Conservation (phyloP, 1,140 invertebrate genomes). For the Kradibia gibbosae region DNA sequence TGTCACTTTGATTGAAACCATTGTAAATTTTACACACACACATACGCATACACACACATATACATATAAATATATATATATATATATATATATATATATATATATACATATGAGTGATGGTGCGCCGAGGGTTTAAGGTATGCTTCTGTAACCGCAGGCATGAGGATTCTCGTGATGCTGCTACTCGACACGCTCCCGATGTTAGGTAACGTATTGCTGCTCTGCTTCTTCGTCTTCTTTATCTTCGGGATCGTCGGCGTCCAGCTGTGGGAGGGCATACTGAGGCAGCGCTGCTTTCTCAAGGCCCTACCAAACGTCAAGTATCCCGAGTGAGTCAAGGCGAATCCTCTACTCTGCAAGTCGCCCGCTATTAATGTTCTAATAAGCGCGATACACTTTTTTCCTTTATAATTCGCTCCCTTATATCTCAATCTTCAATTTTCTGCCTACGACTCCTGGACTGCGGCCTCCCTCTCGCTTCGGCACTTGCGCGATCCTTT, state of each 20-base stretch:
- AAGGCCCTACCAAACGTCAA: constrained; percentile 78
- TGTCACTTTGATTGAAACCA: constrained; percentile 44
- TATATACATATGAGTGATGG: not conserved
- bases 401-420: not conserved
- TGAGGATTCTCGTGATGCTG: constrained; percentile 98
- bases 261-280: constrained; percentile 98
- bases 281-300: constrained; percentile 94
- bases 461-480: not conserved
- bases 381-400: not conserved
- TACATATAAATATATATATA: not conserved
- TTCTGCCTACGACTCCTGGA: not conserved
- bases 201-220: constrained; percentile 97
- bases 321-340: constrained; percentile 81
- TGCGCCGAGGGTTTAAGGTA: not conserved
- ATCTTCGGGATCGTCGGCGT: constrained; percentile 99
- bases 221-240: constrained; percentile 99
- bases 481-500: not conserved
- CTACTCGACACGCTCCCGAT: constrained; percentile 99
- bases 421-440: not conserved
- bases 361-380: not conserved
- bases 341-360: not conserved
- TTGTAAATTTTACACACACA: constrained; percentile 1
- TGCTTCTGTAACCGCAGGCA: constrained; percentile 80
- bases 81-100: constrained; percentile 53
- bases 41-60: not conserved